Conservation (phyloP, 2,797 vertebrate species). For the Pagetopsis macropterus region DNA sequence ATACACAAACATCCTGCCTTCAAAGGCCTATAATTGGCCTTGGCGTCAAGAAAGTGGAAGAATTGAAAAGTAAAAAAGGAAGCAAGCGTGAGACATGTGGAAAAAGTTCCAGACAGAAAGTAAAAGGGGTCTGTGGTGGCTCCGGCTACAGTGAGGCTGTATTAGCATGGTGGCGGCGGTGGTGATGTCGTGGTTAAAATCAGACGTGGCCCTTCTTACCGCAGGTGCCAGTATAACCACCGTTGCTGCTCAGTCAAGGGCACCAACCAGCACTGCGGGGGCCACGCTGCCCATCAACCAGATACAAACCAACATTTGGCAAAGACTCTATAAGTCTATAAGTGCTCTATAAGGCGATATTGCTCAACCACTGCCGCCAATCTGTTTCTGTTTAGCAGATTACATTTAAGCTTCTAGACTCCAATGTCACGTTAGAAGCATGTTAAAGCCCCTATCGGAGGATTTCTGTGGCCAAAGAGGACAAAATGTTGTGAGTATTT, state of each 20-base stretch:
- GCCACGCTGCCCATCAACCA: constrained; percentile 48
- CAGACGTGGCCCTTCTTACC: constrained; percentile 68
- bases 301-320: constrained; percentile 61
- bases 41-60: constrained; percentile 56
- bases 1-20: constrained; percentile 51
- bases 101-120: constrained; percentile 44
- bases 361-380: constrained; percentile 54
- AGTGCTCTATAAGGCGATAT: constrained; percentile 53
- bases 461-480: constrained; percentile 29
- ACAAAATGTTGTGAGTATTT: constrained; percentile 34
- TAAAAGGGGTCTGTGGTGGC: constrained; percentile 59
- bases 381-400: constrained; percentile 71
- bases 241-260: constrained; percentile 57
- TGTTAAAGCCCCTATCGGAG: constrained; percentile 40
- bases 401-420: constrained; percentile 54
- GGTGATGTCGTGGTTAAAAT: constrained; percentile 68
- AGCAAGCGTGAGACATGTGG: constrained; percentile 26
- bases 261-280: constrained; percentile 21
- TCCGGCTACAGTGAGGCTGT: constrained; percentile 37
- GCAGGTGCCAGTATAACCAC: constrained; percentile 71
- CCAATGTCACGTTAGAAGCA: constrained; percentile 54
- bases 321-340: too few relatives aligned
- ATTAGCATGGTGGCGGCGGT: constrained; percentile 55
- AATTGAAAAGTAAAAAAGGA: constrained; percentile 35
- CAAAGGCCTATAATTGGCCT: constrained; percentile 53